Evolutionary conservation across 2,888 invertebrate species (phyloP), one percentile per base, ranked within the genome.

Genomic region (Eupithecia pulchellata): DNA sequence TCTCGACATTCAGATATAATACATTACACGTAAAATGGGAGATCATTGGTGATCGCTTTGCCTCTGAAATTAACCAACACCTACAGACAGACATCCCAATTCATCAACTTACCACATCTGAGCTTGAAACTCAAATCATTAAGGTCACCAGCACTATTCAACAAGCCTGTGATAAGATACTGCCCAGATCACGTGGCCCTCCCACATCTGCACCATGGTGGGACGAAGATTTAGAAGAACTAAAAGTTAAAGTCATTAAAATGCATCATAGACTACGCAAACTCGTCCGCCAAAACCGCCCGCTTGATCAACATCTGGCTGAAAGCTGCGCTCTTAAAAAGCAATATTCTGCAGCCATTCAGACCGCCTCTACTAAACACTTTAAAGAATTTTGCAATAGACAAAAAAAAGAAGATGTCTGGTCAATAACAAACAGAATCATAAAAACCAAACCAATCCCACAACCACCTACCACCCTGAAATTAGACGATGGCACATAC

Each of bases 151-250:
- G 52, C 39, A 42, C 60, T 42, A 14, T 14, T n/a, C 57, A 70
- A 63, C 29, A 57, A 32, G 6, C 29, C 8, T 11, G 61, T n/a
- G 9, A 34, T 11, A n/a, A 62, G 30, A 4, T 32, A 14, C 30
- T 17, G 55, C n/a, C 20, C 64, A 4, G 9, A 11, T 0, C 76
- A 78, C 1, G 75, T 78, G 0, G 78, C 79, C 0, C 0, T 63
- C n/a, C n/a, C 9, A 5, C 52, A 0, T 3, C n/a, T 6, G 20
- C 52, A 25, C 52, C 52, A 25, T 52, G 25, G 52, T 52, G 52
- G 52, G 25, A 52, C 25, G 25, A 52, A 13, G 52, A 52, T 0
- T 4, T 52, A 25, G 25, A 52, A 3, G 25, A 20, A 52, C 11
- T 52, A 2, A 52, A 52, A 25, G 20, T 52, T 4, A 25, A 52